Evolutionary conservation across 2,797 vertebrate species (phyloP), one percentile per base, ranked within the genome.

Genomic region (Bufotes viridis): DNA sequence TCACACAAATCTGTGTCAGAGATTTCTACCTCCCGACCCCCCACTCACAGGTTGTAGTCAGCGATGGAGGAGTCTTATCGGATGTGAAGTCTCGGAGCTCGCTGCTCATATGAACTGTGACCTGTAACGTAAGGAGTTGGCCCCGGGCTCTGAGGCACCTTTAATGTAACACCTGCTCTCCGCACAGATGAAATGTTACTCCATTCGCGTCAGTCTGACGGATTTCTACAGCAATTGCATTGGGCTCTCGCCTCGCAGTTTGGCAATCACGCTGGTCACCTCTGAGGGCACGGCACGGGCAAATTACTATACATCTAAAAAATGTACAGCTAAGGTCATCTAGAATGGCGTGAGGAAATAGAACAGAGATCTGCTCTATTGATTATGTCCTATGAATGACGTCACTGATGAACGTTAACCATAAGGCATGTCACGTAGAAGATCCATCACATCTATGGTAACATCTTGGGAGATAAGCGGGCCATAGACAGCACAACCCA

Each of bases 81-180:
- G 49, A 65, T 65, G 75, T 20, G 24, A 79, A 55, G 53, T 86
- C 55, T 70, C 51, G 13, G 42, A 83, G 72, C 34, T n/a, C 4
- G 79, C 57, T 65, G 72, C 74, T 53, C 49, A 53, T 65, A 8
- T 75, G 82, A 84, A 53, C 82, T 26, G 55, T 72, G 58, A 78
- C 72, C 84, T 85, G 84, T 78, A 67, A 86, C 84, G 42, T 42
- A 70, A 78, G 76, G 17, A 78, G 61, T 29, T 65, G 51, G 84
- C 84, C 84, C 49, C 10, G 63, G 84, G 84, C 76, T 34, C 75
- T 2, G 8, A 79, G 17, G 49, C 49, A 85, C 84, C 84, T 86
- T 80, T 86, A 63, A 86, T 79, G 84, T 70, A 79, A 58, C 76
- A 80, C 76, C 85, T 60, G 63, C 84, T 58, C 75, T 69, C 24